Evolutionary conservation across 2,888 invertebrate species (phyloP).

Genomic region (Spisula solida): DNA sequence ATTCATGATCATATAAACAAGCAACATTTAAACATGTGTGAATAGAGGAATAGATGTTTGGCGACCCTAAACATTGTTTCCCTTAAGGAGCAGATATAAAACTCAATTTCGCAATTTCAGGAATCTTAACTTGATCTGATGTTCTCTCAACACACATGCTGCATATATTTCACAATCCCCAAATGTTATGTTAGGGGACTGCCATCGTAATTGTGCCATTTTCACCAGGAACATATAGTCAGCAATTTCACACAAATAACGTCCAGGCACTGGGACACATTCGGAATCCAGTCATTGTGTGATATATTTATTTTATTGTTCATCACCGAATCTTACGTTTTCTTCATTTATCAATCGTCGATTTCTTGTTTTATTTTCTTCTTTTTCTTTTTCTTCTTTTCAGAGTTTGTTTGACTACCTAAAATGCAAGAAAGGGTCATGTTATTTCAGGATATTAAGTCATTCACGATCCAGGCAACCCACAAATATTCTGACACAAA

Average conservation of each 20-base stretch:
- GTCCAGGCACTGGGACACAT: not conserved
- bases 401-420: slow-evolving; percentile 55
- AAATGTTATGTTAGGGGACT: not conserved
- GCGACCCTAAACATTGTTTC: not conserved
- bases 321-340: not conserved
- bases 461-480: too few species aligned
- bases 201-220: not conserved
- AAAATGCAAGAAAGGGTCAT: not conserved
- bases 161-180: not conserved
- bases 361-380: slow-evolving; percentile 72
- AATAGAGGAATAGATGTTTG: too few species aligned
- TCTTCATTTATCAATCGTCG: slow-evolving; percentile 10
- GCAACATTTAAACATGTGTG: not conserved
- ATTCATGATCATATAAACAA: not conserved
- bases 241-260: not conserved
- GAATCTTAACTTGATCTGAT: not conserved
- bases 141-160: not conserved
- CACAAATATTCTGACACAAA: too few species aligned
- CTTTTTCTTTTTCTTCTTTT: slow-evolving; percentile 81
- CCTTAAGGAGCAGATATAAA: not conserved
- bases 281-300: not conserved
- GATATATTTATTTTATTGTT: slow-evolving; percentile 19
- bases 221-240: not conserved
- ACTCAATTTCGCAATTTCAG: not conserved
- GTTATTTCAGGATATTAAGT: not conserved